Percentiles rank a stretch among this genome's conserved stretches.
phyloP scores from a whole-genome alignment of 2,797 vertebrate species.

The Hydrocynus forskahlii region DNA sequence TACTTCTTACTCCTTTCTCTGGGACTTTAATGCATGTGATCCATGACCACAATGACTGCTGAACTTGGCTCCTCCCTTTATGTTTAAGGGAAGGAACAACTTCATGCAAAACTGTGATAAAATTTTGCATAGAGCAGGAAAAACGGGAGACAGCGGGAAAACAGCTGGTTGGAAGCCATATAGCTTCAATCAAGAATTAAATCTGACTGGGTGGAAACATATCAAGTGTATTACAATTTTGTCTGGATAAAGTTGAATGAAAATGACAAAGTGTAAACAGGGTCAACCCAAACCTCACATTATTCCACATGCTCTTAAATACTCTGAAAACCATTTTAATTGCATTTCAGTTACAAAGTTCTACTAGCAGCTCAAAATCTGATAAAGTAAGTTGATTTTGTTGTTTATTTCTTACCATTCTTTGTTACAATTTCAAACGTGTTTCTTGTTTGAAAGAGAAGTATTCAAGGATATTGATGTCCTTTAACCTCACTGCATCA shows the following conservation, averaged over 20 bases:
- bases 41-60: too few species aligned
- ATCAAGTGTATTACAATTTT: not conserved
- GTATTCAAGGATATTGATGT: not conserved
- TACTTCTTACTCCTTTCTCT: too few species aligned
- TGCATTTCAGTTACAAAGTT: slow-evolving; percentile 82
- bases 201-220: too few species aligned
- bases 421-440: not conserved
- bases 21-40: not conserved
- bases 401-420: slow-evolving; percentile 14
- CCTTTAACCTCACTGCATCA: not conserved
- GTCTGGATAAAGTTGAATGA: not conserved
- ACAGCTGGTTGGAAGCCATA: not conserved
- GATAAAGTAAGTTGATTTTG: slow-evolving; percentile 77
- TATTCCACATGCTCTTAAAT: slow-evolving; percentile 49
- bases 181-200: not conserved
- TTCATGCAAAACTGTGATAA: not conserved
- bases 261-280: not conserved
- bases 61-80: not conserved
- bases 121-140: not conserved
- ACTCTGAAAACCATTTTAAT: slow-evolving; percentile 71
- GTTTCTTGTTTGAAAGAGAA: not conserved
- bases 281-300: slow-evolving; percentile 20
- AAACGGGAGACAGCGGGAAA: not conserved
- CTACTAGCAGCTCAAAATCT: slow-evolving; percentile 65
- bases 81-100: not conserved